A percentile compares a stretch with the other conserved stretches of the same genome.
These are phyloP conservation scores for Aphelinus certus DNA, from an alignment of 1,140 invertebrate genomes.

Conservation along the genomic window DNA sequence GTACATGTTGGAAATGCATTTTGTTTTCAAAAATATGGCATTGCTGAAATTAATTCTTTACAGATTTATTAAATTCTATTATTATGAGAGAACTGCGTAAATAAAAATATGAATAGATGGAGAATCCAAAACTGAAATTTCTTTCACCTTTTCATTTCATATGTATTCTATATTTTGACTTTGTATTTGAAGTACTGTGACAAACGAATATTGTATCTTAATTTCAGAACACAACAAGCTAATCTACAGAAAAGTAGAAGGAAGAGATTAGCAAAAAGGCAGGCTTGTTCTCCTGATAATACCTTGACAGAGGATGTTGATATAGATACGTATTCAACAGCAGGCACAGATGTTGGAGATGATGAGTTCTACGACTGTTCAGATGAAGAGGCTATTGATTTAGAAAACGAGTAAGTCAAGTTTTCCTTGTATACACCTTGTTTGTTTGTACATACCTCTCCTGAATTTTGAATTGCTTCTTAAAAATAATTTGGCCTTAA, in stretches of 20 bases:
- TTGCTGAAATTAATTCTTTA: conserved; percentile 2
- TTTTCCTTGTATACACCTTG: neutral
- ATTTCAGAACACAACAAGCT: conserved; percentile 48
- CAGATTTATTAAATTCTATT: neutral
- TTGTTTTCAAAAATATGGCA: neutral
- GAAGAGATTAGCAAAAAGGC: conserved; percentile 44
- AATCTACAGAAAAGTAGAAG: conserved; percentile 48
- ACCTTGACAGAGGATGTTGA: conserved; percentile 57
- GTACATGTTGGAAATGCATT: too few relatives aligned
- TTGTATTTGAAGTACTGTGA: too few relatives aligned
- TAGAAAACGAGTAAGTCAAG: conserved; percentile 54
- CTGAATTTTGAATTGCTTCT: conserved; percentile 32
- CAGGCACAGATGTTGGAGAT: conserved; percentile 59
- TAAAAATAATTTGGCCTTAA: neutral
- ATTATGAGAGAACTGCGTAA: too few relatives aligned
- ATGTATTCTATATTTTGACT: too few relatives aligned
- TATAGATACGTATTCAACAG: conserved; percentile 57
- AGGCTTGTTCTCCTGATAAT: conserved; percentile 48
- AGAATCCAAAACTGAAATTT: too few relatives aligned
- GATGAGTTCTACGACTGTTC: conserved; percentile 66
- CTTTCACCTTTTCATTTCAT: too few relatives aligned
- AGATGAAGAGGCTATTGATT: conserved; percentile 54
- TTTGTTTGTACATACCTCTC: conserved; percentile 20
- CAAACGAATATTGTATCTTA: neutral
- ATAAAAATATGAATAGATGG: too few relatives aligned